Evolutionary conservation across 2,797 vertebrate genomes (phyloP).

Genomic region (Acanthurus tractus): DNA sequence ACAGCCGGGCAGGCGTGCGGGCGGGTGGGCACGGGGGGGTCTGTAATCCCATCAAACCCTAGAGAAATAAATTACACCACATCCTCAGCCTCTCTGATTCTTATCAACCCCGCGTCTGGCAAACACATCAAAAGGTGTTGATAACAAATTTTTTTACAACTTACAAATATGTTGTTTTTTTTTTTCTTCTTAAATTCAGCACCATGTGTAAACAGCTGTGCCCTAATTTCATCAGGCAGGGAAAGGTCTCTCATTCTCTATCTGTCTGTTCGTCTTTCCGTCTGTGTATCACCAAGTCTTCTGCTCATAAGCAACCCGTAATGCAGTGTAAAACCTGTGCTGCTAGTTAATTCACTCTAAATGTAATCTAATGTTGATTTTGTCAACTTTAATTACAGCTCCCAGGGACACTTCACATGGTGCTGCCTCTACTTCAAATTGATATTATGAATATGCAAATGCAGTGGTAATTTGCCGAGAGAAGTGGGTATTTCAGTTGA

Average conservation of each 20-base stretch:
- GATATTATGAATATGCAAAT: constrained; percentile 99
- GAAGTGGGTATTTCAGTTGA: constrained; percentile 98
- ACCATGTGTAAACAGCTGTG: constrained; percentile 61
- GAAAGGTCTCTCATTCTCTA: constrained; percentile 45
- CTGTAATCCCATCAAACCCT: constrained; percentile 66
- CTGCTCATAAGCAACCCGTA: constrained; percentile 73
- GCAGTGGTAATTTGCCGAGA: constrained; percentile 93
- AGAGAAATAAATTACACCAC: constrained; percentile 66
- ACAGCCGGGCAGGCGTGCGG: neutral
- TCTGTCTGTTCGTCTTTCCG: constrained; percentile 31
- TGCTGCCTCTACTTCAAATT: constrained; percentile 96
- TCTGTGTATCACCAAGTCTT: neutral
- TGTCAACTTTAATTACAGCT: constrained; percentile 99
- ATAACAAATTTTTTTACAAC: constrained; percentile 50
- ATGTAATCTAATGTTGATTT: constrained; percentile 99
- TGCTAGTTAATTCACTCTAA: constrained; percentile 97
- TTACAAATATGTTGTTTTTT: constrained; percentile 14
- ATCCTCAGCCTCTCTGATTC: constrained; percentile 53
- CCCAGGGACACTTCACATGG: constrained; percentile 98
- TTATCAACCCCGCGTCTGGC: constrained; percentile 48
- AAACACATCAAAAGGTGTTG: constrained; percentile 50
- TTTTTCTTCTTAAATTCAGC: constrained; percentile 40
- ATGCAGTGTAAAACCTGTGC: constrained; percentile 91
- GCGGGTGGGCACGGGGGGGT: no score
- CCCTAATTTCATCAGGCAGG: constrained; percentile 63